Evolutionary conservation across 2,888 invertebrate species (phyloP), one percentile per base, ranked within the genome.

Genomic region (Monochamus alternatus): DNA sequence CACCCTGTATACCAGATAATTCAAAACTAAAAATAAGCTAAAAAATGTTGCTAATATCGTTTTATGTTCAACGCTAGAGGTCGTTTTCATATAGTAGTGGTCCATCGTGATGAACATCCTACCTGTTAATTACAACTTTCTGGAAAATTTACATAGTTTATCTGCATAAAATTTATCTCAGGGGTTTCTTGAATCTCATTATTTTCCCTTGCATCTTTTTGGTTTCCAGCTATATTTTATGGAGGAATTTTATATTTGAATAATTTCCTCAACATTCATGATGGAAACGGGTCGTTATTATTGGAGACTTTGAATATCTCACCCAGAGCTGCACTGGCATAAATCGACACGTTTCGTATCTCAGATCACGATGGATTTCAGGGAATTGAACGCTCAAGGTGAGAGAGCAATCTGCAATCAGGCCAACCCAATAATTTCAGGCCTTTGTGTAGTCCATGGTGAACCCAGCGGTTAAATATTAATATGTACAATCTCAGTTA

Each of bases 311-410:
- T 30, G 32, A 66, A 32, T 12, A 47, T 65, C 12, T 65, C n/a
- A 52, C 66, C 66, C 52, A 66, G 14, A 66, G 66, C 66, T 52
- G 52, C 52, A 44, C 8, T 65, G 14, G 43, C 64, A 8, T 65
- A 65, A 66, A 66, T 32, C 32, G 66, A 52, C 38, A 14, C 47
- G 65, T 51, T 51, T 47, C 51, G 5, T 31, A 38, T 4, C 3
- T 59, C 4, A 32, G 38, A 60, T 9, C 22, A 7, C 31, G 60
- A 60, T 14, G 60, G 52, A 64, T 72, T 72, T 72, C 64, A 58
- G 22, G 52, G 64, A 65, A 72, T 22, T 44, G 38, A 69, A 51
- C 60, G 72, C 72, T 65, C 72, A 72, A 72, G 72, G 70, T 70
- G 70, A 70, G 62, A 62, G 51, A 44, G 38, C 52, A 64, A 65